Base-by-base conservation (phyloP, 2,888 invertebrate genomes). In the Athetis lepigone region DNA sequence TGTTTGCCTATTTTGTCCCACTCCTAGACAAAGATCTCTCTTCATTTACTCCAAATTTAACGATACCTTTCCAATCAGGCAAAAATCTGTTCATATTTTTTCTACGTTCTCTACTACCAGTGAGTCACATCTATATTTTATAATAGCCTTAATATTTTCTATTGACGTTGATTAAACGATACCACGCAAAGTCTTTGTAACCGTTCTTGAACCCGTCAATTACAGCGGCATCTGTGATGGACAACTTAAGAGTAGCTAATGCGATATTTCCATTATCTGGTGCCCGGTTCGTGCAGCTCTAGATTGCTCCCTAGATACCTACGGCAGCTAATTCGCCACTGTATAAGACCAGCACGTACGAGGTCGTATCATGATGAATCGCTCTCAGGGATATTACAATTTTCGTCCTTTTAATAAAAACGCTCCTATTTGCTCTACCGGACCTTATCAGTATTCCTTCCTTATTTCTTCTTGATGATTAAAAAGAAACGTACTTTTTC, bases 331-430 rank as follows among this genome's bases (percentile, higher is more conserved):
- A 88, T 89, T 88, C 84, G 79, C 84, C 75, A 70, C 74, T 82
- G 72, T 85, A 83, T 81, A 88, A 80, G 79, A 88, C 73, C 73
- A 85, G 81, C 89, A 88, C 89, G 89, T 86, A 75, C 84, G 77
- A 74, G 82, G 81, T 83, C 88, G 80, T 86, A 81, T 51, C 52
- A 74, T 88, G 88, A 88, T 88, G 86, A 83, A 87, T 87, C 61
- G 79, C 59, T 67, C 79, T 69, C 76, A 56, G 49, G 74, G 76
- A 74, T 78, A 78, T 71, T 77, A 74, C 80, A 78, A 80, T 80
- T 78, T 77, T 79, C 67, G 74, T 74, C 65, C 71, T 67, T 69
- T 72, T 80, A 77, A 63, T 78, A 78, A 80, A 79, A 78, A 70
- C 54, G 50, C 18, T 63, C 11, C 60, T 78, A 69, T 78, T 76